A percentile compares a stretch with the other conserved stretches of the same genome.
These are phyloP conservation scores for Conus betulinus DNA, from an alignment of 1,140 invertebrate species.

Conservation along the genomic window DNA sequence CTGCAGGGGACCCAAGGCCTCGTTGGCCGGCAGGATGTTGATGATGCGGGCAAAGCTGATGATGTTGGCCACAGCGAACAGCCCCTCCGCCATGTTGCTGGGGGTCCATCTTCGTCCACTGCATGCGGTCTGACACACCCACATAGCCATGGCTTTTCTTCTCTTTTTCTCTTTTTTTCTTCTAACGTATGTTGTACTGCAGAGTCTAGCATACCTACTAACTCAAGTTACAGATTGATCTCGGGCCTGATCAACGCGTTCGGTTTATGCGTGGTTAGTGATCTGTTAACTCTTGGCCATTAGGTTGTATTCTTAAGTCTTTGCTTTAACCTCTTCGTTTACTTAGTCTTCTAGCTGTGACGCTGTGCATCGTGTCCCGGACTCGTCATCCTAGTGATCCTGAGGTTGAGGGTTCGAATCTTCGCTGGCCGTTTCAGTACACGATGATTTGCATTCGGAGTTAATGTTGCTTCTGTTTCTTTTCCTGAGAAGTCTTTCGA, in stretches of 20 bases:
- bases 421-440: too few relatives aligned
- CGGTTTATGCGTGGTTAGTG: neutral
- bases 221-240: neutral
- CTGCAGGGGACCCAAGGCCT: conserved; percentile 67
- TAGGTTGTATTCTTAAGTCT: too few relatives aligned
- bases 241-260: neutral
- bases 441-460: too few relatives aligned
- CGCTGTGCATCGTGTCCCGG: too few relatives aligned
- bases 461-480: too few relatives aligned
- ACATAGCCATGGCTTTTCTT: neutral
- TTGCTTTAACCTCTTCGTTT: too few relatives aligned
- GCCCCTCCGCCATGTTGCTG: conserved; percentile 61
- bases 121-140: conserved; percentile 60
- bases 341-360: too few relatives aligned
- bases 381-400: too few relatives aligned
- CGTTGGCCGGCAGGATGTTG: conserved; percentile 66
- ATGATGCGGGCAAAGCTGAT: conserved; percentile 68
- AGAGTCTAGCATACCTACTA: too few relatives aligned
- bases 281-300: too few relatives aligned
- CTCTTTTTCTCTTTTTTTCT: neutral
- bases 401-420: too few relatives aligned
- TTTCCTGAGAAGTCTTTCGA: too few relatives aligned
- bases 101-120: conserved; percentile 64
- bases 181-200: neutral
- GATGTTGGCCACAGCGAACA: conserved; percentile 70